phyloP scores from a whole-genome alignment of 2,113 vertebrate genomes.

The Rhabdomys dilectus region DNA sequence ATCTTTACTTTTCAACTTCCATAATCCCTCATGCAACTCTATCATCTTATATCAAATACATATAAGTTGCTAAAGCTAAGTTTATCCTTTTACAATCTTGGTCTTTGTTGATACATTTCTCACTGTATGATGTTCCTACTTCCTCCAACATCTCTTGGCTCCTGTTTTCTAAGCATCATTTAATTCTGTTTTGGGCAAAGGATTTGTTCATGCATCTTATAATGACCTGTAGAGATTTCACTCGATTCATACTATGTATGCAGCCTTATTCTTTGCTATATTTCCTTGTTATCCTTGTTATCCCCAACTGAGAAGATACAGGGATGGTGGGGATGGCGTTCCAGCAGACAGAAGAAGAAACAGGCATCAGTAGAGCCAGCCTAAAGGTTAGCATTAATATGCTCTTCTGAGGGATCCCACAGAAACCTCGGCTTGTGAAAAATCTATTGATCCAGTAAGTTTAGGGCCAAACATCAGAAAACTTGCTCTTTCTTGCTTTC shows the following conservation, averaged over 20 bases:
- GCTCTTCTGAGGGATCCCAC: neutral
- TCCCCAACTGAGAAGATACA: neutral
- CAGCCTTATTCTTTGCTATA: neutral
- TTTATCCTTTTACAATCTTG: neutral
- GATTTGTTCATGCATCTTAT: neutral
- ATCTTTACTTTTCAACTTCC: neutral
- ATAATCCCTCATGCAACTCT: neutral
- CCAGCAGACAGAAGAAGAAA: neutral
- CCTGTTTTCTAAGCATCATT: conserved; percentile 1
- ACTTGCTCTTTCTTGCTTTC: neutral
- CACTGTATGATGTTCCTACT: neutral
- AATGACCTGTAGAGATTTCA: neutral
- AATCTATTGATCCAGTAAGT: neutral
- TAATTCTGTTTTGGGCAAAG: neutral
- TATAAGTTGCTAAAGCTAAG: neutral
- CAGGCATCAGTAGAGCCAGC: neutral
- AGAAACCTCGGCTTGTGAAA: neutral
- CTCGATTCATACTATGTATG: neutral
- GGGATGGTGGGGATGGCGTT: neutral
- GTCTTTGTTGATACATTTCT: neutral
- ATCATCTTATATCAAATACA: neutral
- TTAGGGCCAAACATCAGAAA: neutral
- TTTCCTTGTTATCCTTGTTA: neutral
- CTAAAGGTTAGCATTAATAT: neutral
- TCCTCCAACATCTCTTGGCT: neutral